Evolutionary conservation across 35 echinoderm and acorn worm species (phyloP).

Genomic region (Holothuria glaberrima): DNA sequence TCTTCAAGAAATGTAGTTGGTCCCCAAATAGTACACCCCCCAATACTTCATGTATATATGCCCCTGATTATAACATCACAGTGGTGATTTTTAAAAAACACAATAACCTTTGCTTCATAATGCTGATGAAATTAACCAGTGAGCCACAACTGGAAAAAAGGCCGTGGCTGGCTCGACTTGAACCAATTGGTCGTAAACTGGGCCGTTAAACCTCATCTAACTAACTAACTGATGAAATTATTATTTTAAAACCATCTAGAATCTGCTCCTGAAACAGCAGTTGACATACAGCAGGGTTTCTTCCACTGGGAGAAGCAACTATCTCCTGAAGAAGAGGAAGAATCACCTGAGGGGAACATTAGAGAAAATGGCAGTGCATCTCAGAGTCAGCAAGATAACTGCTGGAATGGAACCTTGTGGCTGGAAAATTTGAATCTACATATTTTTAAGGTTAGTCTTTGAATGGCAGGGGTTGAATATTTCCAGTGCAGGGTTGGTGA

Average conservation of each 20-base stretch:
- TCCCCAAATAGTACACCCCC: no score
- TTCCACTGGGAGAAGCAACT: constrained; percentile 84
- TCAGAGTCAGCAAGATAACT: constrained; percentile 17
- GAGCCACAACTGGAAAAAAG: no score
- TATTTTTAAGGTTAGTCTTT: constrained; percentile 61
- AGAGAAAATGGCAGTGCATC: background rate
- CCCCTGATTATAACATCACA: no score
- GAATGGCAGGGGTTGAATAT: no score
- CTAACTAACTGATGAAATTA: no score
- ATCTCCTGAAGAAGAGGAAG: constrained; percentile 35
- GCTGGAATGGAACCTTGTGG: constrained; percentile 61
- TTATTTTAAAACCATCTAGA: constrained; percentile 11
- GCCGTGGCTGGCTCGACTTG: no score
- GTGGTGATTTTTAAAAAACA: background rate
- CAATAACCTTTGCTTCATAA: background rate
- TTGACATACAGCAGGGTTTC: constrained; percentile 66
- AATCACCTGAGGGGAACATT: background rate
- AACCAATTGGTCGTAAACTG: no score
- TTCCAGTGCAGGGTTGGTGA: no score
- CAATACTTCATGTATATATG: no score
- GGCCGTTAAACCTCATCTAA: no score
- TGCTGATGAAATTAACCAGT: background rate
- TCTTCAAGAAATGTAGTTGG: no score
- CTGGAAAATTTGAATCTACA: constrained; percentile 77
- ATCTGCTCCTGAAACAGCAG: background rate